phyloP scores from a whole-genome alignment of 2,797 vertebrate genomes.

The Sebastes oblongus region DNA sequence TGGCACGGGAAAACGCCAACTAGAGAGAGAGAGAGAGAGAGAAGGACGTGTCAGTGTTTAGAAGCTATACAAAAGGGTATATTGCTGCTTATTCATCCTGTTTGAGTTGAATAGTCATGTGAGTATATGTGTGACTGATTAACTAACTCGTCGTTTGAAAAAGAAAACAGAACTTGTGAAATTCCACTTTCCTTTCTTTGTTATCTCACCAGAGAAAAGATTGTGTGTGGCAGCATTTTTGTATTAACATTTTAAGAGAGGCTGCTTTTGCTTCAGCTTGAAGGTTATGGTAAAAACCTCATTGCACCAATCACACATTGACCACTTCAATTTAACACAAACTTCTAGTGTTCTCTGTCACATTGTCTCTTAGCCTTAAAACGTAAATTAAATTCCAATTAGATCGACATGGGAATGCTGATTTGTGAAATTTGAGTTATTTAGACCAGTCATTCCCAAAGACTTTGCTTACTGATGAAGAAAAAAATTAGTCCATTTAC shows the following conservation, averaged over 20 bases:
- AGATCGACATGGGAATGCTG: neutral
- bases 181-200: neutral
- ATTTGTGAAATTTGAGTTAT: neutral
- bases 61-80: neutral
- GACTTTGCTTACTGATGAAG: no score
- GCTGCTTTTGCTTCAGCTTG: neutral
- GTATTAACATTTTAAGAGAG: neutral
- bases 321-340: neutral
- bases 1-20: conserved; percentile 57
- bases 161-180: neutral
- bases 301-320: neutral
- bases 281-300: neutral
- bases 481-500: no score
- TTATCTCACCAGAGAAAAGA: neutral
- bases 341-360: neutral
- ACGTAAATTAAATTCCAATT: neutral
- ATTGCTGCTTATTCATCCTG: neutral
- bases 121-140: neutral
- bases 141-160: neutral
- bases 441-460: neutral
- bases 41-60: neutral
- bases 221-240: neutral
- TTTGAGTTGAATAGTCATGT: neutral
- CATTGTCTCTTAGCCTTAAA: neutral
- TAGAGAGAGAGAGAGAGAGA: conserved; percentile 12